Evolutionary conservation across 2,797 vertebrate genomes (phyloP).

Genomic region (Syngnathus rostellatus): DNA sequence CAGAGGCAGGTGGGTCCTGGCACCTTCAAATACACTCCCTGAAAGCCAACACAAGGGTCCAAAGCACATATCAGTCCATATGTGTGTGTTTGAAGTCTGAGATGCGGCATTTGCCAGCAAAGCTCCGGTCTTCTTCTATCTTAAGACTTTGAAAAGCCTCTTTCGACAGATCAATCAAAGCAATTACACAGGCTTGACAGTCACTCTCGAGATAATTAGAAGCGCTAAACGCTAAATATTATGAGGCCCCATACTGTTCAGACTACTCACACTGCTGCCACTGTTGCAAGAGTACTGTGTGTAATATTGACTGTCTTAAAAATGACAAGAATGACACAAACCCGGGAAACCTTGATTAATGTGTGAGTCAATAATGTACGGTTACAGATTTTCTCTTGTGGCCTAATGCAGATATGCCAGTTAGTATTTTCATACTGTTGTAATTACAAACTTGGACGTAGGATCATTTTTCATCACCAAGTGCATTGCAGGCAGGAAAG

Average conservation of each 20-base stretch:
- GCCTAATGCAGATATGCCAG: not conserved
- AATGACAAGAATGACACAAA: not conserved
- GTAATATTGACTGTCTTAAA: not conserved
- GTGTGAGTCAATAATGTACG: not conserved
- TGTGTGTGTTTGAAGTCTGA: conserved; percentile 10
- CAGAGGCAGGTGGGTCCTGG: conserved; percentile 43
- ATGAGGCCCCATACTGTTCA: conserved; percentile 21
- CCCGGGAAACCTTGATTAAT: not conserved
- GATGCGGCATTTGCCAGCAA: conserved; percentile 17
- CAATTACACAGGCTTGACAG: conserved; percentile 48
- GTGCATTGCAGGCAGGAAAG: not conserved
- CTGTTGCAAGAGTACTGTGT: not conserved
- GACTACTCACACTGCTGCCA: conserved; percentile 18
- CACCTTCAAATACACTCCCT: conserved; percentile 36
- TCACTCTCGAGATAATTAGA: conserved; percentile 47
- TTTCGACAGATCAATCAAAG: conserved; percentile 54
- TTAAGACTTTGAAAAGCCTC: conserved; percentile 36
- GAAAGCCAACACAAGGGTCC: conserved; percentile 28
- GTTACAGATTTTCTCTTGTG: not conserved
- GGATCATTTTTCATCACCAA: not conserved
- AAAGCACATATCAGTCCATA: not conserved
- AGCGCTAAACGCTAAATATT: conserved; percentile 48
- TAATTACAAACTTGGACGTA: not conserved
- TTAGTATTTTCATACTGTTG: not conserved
- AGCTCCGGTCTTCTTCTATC: conserved; percentile 25